Evolutionary conservation across 1,140 invertebrate species (phyloP).

Genomic region (Drosophila sulfurigaster): DNA sequence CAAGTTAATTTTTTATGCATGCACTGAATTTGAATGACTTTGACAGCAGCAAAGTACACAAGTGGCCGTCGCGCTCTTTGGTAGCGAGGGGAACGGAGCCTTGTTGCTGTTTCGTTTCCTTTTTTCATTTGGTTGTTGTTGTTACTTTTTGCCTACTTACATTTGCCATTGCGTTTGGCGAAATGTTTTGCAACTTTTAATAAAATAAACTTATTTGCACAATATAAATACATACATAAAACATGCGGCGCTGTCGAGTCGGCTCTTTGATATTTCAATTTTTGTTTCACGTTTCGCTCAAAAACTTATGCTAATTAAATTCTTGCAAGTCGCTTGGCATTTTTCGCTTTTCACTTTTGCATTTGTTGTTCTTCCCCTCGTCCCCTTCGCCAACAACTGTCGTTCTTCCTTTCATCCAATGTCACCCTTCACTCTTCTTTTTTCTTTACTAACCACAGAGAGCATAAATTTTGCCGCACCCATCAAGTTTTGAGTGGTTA

Average conservation of each 20-base stretch:
- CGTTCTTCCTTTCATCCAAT: background rate
- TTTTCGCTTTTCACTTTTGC: conserved; percentile 46
- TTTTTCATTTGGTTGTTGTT: conserved; percentile 18
- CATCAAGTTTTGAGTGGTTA: conserved; percentile 50
- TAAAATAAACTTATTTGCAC: conserved; percentile 70
- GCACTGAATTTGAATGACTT: conserved; percentile 69
- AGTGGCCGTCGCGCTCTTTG: conserved; percentile 45
- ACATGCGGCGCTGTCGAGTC: conserved; percentile 29
- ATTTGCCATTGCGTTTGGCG: conserved; percentile 49
- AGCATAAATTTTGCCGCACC: conserved; percentile 44
- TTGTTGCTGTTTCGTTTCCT: conserved; percentile 5
- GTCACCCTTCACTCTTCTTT: conserved; percentile 14
- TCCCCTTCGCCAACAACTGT: no score
- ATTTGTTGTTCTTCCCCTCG: conserved; percentile 3
- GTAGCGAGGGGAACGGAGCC: no score
- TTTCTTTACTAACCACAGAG: conserved; percentile 33
- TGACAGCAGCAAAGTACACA: conserved; percentile 60
- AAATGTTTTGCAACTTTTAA: conserved; percentile 66
- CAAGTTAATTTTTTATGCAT: conserved; percentile 68
- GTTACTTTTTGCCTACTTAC: conserved; percentile 47
- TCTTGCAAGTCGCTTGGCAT: conserved; percentile 56
- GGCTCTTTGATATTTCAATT: conserved; percentile 63
- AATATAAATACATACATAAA: conserved; percentile 60
- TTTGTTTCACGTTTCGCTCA: conserved; percentile 46
- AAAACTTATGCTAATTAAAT: conserved; percentile 67